Evolutionary conservation across 2,113 vertebrate genomes (phyloP), one percentile per base, ranked within the genome.

Genomic region (Arizona elegans): DNA sequence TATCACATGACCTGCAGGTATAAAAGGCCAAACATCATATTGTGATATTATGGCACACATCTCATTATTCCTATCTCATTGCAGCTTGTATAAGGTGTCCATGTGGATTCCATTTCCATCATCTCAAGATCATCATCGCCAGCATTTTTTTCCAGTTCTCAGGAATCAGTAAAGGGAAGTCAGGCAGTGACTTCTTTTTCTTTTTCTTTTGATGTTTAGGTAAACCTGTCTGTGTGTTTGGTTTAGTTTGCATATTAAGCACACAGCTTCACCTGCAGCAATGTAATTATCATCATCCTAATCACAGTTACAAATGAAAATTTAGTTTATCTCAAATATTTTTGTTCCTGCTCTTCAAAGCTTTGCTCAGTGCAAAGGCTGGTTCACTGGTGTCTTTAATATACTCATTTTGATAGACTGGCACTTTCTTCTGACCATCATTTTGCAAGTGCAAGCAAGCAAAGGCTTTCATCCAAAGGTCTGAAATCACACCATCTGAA

Each of bases 341-440:
- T 38, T 21, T 43, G 75, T 88, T 92, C 94, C 62, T 58, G 85
- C 59, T 65, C 75, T 93, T 75, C 62, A 15, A 90, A 87, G 94
- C 43, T 1, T 65, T 53, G 5, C 52, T 55, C 47, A 3, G 59
- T 47, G n/a, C 10, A 58, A 54, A 62, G 8, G 38, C 52, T 8
- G 90, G 56, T 91, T 88, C 23, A 50, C 90, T 26, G 56, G 91
- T 38, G 55, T 86, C 24, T 90, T 86, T 86, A n/a, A 52, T 86
- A 24, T 17, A 1, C 15, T 53, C 10, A 1, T 93, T 93, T 54
- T 65, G 38, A 90, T 23, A 86, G 19, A 11, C 55, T 43, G 86
- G 89, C 92, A 87, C 50, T 93, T 93, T 90, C 24, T 87, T n/a
- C 55, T 58, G 52, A 11, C 47, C 56, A 10, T 15, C 29, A 1